phyloP scores from a whole-genome alignment of 2,113 vertebrate genomes.

The Ailurus styani region DNA sequence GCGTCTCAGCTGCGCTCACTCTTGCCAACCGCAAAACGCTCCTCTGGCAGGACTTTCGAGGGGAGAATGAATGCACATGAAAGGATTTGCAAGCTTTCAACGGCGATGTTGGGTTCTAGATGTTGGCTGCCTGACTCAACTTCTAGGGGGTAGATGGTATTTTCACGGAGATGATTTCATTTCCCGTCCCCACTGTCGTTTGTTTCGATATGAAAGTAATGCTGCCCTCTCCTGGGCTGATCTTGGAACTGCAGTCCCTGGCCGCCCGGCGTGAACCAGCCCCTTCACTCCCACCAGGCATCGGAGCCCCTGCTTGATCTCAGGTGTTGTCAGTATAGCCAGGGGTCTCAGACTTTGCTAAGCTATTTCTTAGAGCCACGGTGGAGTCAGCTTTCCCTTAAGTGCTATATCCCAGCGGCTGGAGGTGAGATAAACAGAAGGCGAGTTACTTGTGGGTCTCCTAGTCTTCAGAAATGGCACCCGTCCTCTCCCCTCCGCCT shows the following conservation, averaged over 20 bases:
- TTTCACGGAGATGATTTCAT: neutral
- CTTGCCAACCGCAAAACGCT: neutral
- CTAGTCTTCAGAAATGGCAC: neutral
- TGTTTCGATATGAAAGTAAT: slow-evolving; percentile 31
- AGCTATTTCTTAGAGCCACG: neutral
- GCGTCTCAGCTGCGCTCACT: neutral
- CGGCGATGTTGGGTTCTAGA: neutral
- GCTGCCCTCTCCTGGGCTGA: slow-evolving; percentile 46
- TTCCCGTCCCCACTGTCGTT: accelerated
- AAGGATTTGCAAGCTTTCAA: neutral
- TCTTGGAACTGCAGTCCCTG: neutral
- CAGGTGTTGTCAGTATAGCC: neutral
- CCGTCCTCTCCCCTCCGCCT: neutral
- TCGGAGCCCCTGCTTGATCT: neutral
- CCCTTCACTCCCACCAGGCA: accelerated
- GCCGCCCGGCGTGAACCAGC: too few species aligned
- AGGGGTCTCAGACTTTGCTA: neutral
- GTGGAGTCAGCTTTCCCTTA: neutral
- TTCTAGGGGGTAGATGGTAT: neutral
- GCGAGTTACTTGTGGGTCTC: neutral
- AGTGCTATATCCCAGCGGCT: neutral
- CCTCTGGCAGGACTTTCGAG: neutral
- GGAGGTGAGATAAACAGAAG: neutral
- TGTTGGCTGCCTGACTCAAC: neutral
- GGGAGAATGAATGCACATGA: neutral